Base-by-base conservation (phyloP, 1,140 invertebrate species). In the Agrypnia vestita region DNA sequence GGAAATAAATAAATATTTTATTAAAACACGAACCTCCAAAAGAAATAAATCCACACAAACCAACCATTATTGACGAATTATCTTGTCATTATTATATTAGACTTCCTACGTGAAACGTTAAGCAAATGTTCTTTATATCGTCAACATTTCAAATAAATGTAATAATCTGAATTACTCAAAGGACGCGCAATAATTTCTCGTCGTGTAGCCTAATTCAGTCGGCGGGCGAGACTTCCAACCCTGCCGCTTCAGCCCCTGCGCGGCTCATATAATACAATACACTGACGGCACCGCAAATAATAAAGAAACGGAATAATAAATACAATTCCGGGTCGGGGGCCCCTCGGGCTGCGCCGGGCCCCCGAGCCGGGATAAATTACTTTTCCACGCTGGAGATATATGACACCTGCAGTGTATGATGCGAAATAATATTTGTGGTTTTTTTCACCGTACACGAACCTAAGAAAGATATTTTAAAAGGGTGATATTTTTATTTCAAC, bases 321-420 rank as follows among this genome's bases (percentile, higher is more conserved):
- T 53, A 73, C 69, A 73, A 73, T 73, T 53, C 69, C 13, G 64
- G 21, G 69, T 21, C 46, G 35, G 6, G 69, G 69, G 49, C 69
- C 19, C 67, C 44, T 7, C 1, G 46, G 43, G 13, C 25, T 35
- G 25, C 43, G 44, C 21, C 0, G 61, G 44, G 64, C 35, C 35
- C 64, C 12, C 13, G 64, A 6, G 35, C 4, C 6, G 59, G 43
- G 61, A 73, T 82, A 82, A 82, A 82, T 82, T 72, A 79, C 73
- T 79, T 77, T 77, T 78, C 72, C 62, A 71, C 56, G 75, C 80
- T 75, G 78, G 74, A 67, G 76, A 76, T 76, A 76, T 35, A 80
- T 21, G 79, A 76, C 74, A 80, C 78, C 78, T 74, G 55, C 44
- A 72, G 77, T 62, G 64, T 25, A 51, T 21, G 49, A 13, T 53